These are phyloP conservation scores for Actinia equina DNA, from an alignment of 64 coral and sea anemone species.

Conservation along the genomic window DNA sequence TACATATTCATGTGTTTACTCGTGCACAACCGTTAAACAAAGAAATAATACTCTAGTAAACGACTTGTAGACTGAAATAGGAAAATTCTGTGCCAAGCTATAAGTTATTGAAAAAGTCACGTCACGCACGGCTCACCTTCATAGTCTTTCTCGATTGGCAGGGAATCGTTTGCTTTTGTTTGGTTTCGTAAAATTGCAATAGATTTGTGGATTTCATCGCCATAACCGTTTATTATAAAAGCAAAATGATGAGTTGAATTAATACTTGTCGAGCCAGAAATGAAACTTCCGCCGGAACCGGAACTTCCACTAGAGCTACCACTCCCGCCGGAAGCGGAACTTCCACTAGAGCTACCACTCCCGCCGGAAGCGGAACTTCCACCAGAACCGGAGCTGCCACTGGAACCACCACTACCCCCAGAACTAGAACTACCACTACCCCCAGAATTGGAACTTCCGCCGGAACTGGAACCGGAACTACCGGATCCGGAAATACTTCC, in stretches of 20 bases:
- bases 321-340: no score
- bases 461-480: background rate
- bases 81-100: no score
- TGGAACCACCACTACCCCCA: background rate
- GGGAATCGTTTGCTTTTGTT: background rate
- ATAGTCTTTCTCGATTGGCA: conserved; percentile 18
- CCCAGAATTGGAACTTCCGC: background rate
- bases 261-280: background rate
- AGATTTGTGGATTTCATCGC: background rate
- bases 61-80: no score
- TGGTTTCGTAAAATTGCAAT: background rate
- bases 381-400: background rate
- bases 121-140: background rate
- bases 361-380: background rate
- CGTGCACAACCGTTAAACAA: no score
- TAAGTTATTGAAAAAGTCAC: no score
- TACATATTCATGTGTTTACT: no score
- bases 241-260: conserved; percentile 13
- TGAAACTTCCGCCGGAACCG: background rate
- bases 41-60: no score
- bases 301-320: background rate
- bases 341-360: background rate
- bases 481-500: background rate
- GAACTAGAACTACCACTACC: background rate
- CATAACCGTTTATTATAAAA: conserved; percentile 4